A percentile compares a stretch with the other conserved stretches of the same genome.
Conservation (phyloP, 1,140 invertebrate genomes). For the Limonius californicus region DNA sequence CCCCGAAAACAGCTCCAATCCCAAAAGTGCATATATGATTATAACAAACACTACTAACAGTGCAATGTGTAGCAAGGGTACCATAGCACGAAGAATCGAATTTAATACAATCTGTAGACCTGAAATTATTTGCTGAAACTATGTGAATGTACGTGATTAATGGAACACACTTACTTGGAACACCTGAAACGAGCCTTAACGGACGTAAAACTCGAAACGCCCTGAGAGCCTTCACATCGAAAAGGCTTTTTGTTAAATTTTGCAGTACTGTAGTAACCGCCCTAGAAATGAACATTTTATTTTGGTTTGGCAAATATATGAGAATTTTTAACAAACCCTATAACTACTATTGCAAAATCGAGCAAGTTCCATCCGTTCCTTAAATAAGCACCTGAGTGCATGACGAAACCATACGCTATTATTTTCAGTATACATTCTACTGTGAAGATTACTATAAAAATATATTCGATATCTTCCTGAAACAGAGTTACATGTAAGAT, state of each 20-base stretch:
- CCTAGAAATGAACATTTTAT: constrained; percentile 59
- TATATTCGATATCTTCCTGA: constrained; percentile 97
- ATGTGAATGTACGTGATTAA: neutral
- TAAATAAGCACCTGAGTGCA: constrained; percentile 95
- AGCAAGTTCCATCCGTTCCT: constrained; percentile 98
- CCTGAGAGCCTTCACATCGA: constrained; percentile 97
- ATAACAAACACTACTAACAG: constrained; percentile 98
- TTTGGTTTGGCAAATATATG: neutral
- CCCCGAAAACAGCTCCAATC: constrained; percentile 96
- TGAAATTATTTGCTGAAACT: constrained; percentile 46
- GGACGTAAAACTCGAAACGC: constrained; percentile 97
- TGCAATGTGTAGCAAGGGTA: constrained; percentile 98
- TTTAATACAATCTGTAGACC: constrained; percentile 99
- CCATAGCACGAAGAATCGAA: constrained; percentile 98
- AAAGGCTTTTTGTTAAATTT: constrained; percentile 87
- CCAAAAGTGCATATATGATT: constrained; percentile 99
- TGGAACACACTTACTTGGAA: constrained; percentile 80
- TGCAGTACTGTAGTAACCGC: constrained; percentile 91
- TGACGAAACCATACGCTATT: constrained; percentile 95
- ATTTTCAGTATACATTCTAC: constrained; percentile 99
- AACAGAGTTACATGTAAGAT: constrained; percentile 34
- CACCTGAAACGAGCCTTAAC: constrained; percentile 94
- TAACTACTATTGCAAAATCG: constrained; percentile 99
- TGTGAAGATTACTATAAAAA: constrained; percentile 99
- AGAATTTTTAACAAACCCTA: constrained; percentile 72